Base-by-base conservation (phyloP, 2,888 invertebrate species). In the Volucella zonaria region DNA sequence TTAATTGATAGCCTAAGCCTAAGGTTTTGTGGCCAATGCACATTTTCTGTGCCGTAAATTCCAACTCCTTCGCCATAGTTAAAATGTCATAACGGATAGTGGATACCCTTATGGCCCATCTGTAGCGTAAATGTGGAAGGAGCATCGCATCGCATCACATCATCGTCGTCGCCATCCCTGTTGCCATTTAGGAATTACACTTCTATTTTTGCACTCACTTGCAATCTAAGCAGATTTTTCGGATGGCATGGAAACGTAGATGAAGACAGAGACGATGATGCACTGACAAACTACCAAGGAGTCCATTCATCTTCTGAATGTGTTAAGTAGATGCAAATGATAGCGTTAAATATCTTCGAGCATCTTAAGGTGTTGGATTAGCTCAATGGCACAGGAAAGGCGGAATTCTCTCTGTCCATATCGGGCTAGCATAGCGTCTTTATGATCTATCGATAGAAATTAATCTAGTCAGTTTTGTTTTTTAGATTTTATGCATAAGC, bases 241-340 rank as follows among this genome's bases (percentile, higher is more conserved):
- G 75, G 83, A 79, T 83, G 62, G 45, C 52, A 52, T 14, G 12
- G 14, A 14, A 12, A 78, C 15, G 40, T 15, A 6, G 40, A 56
- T 43, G 64, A 38, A 10, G 61, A 61, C 15, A 42, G 67, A 10
- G 38, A 66, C 79, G 71, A 67, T 77, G 85, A 76, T 81, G 81
- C 76, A 85, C 85, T 81, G 81, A 81, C 81, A 85, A 81, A 77
- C 73, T 81, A 73, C 68, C 73, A 85, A 73, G 77, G 62, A 77
- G 81, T 66, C 81, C 56, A 85, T 85, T 77, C 58, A 85, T 85
- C 85, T 73, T 85, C 62, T 58, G 68, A 81, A 76, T 85, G 81
- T 85, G 85, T 76, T 81, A 85, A 81, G 81, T 85, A 85, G 85
- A 85, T 85, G 85, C 81, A 85, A 85, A 85, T 81, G 85, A 85